phyloP scores from a whole-genome alignment of 2,113 vertebrate species.

The Rhinoderma darwinii region DNA sequence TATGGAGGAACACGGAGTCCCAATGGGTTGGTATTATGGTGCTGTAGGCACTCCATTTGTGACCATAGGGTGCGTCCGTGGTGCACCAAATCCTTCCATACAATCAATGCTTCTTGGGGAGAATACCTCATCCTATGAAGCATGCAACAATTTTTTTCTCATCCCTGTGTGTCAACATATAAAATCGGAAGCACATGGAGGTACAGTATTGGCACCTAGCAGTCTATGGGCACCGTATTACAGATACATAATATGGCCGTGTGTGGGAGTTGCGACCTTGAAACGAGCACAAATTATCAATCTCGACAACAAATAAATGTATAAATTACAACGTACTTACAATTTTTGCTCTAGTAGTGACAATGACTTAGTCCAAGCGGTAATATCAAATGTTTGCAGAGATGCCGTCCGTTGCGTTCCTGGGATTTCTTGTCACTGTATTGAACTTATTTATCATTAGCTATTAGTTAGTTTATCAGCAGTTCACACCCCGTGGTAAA shows the following conservation, averaged over 20 bases:
- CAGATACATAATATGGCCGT: too few relatives aligned
- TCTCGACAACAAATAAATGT: neutral
- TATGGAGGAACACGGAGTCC: too few relatives aligned
- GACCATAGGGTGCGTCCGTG: neutral
- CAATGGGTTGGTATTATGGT: neutral
- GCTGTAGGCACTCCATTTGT: neutral
- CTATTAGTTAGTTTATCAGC: neutral
- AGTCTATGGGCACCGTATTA: neutral
- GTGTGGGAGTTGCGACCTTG: too few relatives aligned
- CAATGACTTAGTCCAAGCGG: neutral
- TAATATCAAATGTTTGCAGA: neutral
- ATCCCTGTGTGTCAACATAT: neutral
- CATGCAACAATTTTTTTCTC: neutral
- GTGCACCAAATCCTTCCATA: too few relatives aligned
- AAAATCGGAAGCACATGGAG: neutral
- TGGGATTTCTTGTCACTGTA: neutral
- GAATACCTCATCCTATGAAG: too few relatives aligned
- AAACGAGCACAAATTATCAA: neutral
- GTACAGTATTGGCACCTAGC: neutral
- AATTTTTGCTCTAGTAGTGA: neutral
- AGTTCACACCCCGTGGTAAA: conserved; percentile 19
- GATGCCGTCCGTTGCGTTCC: neutral
- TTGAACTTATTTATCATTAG: neutral
- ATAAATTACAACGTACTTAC: neutral
- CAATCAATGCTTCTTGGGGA: too few relatives aligned